Evolutionary conservation across 2,888 invertebrate genomes (phyloP).

Genomic region (Monoplex corrugatus): DNA sequence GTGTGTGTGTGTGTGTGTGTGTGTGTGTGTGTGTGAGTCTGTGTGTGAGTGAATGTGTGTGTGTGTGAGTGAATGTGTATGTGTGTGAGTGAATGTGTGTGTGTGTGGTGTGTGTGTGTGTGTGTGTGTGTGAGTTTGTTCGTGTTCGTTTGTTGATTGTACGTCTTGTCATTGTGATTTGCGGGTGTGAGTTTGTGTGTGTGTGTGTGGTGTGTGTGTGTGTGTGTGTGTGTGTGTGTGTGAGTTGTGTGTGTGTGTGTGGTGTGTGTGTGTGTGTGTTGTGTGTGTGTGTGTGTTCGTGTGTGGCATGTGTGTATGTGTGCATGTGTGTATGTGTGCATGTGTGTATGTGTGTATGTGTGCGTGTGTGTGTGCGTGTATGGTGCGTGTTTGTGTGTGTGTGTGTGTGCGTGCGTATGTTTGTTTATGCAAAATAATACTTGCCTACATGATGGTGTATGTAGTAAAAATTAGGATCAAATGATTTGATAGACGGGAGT

Average conservation of each 20-base stretch:
- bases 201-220: background rate
- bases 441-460: too few species aligned
- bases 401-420: too few species aligned
- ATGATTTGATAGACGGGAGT: too few species aligned
- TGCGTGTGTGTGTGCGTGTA: background rate
- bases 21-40: background rate
- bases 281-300: background rate
- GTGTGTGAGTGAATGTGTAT: conserved; percentile 5
- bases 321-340: background rate
- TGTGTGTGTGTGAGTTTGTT: background rate
- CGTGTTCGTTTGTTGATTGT: background rate
- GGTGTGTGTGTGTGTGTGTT: background rate
- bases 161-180: background rate
- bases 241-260: conserved; percentile 2
- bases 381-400: background rate
- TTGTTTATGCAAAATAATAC: too few species aligned
- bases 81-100: background rate
- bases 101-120: conserved; percentile 3
- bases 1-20: background rate
- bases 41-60: background rate
- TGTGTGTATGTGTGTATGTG: background rate
- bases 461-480: too few species aligned
- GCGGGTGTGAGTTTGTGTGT: background rate
- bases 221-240: conserved; percentile 8
- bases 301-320: background rate